Percentiles rank a stretch among this genome's conserved stretches.
phyloP scores from a whole-genome alignment of 37 sponge, comb jelly and placozoan genomes.

The Halichondria panicea region DNA sequence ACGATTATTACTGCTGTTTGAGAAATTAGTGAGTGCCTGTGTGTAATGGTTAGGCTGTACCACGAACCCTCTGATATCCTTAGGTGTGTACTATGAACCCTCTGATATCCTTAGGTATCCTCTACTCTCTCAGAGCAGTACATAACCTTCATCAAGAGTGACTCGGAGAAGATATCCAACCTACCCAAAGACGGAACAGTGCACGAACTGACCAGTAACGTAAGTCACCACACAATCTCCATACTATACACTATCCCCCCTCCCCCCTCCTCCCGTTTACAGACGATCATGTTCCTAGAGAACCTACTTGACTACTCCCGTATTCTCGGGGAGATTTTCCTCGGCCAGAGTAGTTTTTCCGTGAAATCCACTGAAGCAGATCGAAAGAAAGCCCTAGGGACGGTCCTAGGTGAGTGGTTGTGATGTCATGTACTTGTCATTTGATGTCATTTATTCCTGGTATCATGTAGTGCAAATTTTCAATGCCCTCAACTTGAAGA shows the following conservation, averaged over 20 bases:
- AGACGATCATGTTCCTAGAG: constrained; percentile 87
- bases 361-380: constrained; percentile 9
- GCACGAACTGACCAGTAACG: constrained; percentile 92
- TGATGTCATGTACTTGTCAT: background rate
- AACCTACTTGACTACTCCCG: constrained; percentile 71
- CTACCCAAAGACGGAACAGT: constrained; percentile 95
- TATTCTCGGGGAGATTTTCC: constrained; percentile 58
- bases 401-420: constrained; percentile 25
- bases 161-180: constrained; percentile 85
- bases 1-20: constrained; percentile 38
- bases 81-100: too few relatives aligned
- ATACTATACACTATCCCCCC: background rate
- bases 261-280: background rate
- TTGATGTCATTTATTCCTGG: background rate
- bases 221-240: constrained; percentile 24
- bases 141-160: constrained; percentile 48
- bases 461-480: constrained; percentile 44
- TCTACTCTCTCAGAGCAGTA: background rate
- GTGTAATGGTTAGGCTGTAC: constrained; percentile 1
- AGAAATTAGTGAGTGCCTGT: constrained; percentile 40
- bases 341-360: constrained; percentile 41
- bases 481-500: constrained; percentile 70
- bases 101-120: background rate
- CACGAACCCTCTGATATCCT: background rate
- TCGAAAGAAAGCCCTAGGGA: constrained; percentile 16